Base-by-base conservation (phyloP, 2,888 invertebrate genomes). In the Mystacides longicornis region DNA sequence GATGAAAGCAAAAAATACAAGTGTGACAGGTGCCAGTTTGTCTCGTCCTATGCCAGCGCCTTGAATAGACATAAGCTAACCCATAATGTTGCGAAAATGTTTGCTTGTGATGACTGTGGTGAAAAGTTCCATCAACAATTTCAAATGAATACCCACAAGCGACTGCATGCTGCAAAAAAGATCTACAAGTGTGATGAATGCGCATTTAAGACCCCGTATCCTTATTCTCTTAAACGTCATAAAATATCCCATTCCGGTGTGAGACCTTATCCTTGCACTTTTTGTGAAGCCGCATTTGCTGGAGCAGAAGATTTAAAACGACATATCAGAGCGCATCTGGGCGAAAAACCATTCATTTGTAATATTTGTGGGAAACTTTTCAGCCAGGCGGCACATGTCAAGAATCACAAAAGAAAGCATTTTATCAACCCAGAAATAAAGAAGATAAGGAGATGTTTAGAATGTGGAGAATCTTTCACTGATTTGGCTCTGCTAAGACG, bases 41-140 rank as follows among this genome's bases (percentile, higher is more conserved):
- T 48, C 3, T 48, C 48, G 3, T 48, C 48, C 2, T 48, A 48
- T 23, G 3, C 23, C 4, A 48, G 48, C 16, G 48, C 48, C 2
- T 23, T 48, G 11, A 48, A 21, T 23, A 22, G 48, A 23, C 53
- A 53, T 21, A 53, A 53, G 18, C 21, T 48, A 19, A 48, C 42
- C 21, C 53, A 53, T 19, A 22, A 27, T 18, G 42, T 23, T 4
- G 48, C 33, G 11, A 47, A 48, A 48, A 31, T 48, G 46, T 53
- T 37, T 22, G 18, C 33, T 5, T 53, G 53, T 22, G 53, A 53
- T 11, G 18, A 48, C 18, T 53, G 53, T 23, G 37, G 21, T n/a
- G 48, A 48, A 16, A 48, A 48, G 7, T 48, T 48, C 18, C 23
- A 23, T 4, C 48, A 48, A n/a, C 23, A 48, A 16, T 48, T 23